Evolutionary conservation across 2,888 invertebrate genomes (phyloP), one percentile per base, ranked within the genome.

Genomic region (Sclerodermus sp.): DNA sequence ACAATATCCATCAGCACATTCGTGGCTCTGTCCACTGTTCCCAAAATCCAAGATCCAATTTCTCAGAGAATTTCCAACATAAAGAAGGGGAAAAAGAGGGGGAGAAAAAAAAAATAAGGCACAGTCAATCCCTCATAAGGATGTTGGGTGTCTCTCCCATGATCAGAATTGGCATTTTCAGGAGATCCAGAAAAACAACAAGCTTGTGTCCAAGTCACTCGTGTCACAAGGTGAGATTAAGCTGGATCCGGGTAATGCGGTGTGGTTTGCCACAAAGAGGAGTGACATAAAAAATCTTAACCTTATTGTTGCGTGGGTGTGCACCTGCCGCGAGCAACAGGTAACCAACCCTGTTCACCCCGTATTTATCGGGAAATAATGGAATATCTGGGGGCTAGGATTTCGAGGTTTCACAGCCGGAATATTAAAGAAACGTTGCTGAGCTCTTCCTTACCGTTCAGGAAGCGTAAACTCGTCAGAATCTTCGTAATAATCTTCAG

Each of bases 251-350:
- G n/a, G n/a, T n/a, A n/a, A n/a, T n/a, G n/a, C n/a, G n/a, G n/a
- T n/a, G n/a, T n/a, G n/a, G n/a, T n/a, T n/a, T 36, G 15, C 18
- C 29, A 23, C 4, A 23, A 8, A 8, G 8, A 23, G 8, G 3
- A 23, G 23, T 23, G 8, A 23, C 4, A 23, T 23, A 23, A 23
- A 23, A 8, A 34, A 34, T 54, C 47, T 61, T 66, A 63, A 63
- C 58, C 62, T 60, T 58, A 60, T 50, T 34, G 48, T n/a, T n/a
- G 58, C 47, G 55, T 54, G 56, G 49, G 47, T 49, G 57, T 49
- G 46, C 65, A 71, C 70, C 67, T 72, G 71, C 62, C 59, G 10
- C 30, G 47, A 58, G 61, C 60, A 66, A 63, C 68, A 65, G 68
- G 66, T 66, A 64, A 62, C 39, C 44, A 29, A 32, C 18, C 43